Conservation (phyloP, 2,113 vertebrate genomes). For the Engystomops pustulosus region DNA sequence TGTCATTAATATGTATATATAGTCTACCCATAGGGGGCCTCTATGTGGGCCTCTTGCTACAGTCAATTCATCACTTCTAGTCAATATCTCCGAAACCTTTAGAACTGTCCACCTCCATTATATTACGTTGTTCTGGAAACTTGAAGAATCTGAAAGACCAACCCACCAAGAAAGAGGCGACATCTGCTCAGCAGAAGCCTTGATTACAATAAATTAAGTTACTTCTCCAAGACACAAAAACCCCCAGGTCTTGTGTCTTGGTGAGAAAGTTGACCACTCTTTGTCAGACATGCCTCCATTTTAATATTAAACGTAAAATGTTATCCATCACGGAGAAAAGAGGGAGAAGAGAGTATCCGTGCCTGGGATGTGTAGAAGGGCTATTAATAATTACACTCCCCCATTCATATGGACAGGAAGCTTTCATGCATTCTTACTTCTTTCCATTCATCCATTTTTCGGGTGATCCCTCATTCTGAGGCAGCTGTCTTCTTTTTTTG, state of each 20-base stretch:
- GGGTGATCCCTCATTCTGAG: slow-evolving; percentile 20
- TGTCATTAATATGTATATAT: not conserved
- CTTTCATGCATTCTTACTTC: slow-evolving; percentile 51
- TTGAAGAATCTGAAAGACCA: not conserved
- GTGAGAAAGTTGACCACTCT: slow-evolving; percentile 19
- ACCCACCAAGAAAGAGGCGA: slow-evolving; percentile 7
- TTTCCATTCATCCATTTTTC: slow-evolving; percentile 40
- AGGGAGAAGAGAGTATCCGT: not conserved
- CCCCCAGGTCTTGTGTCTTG: not conserved
- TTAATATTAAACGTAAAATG: slow-evolving; percentile 35
- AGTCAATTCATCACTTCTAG: not conserved
- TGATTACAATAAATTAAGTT: slow-evolving; percentile 13
- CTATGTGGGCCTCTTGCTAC: not conserved
- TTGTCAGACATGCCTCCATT: slow-evolving; percentile 20
- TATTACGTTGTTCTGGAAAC: slow-evolving; percentile 3
- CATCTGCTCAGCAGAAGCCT: slow-evolving; percentile 19
- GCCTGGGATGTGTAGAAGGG: slow-evolving; percentile 12
- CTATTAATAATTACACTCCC: slow-evolving; percentile 57
- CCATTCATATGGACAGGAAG: slow-evolving; percentile 54
- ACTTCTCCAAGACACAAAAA: slow-evolving; percentile 27
- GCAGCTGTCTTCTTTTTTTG: slow-evolving; percentile 19
- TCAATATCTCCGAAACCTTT: not conserved
- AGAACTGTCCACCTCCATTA: not conserved
- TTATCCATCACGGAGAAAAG: slow-evolving; percentile 37
- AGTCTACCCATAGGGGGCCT: not conserved